phyloP scores from a whole-genome alignment of 2,113 vertebrate genomes.

The Oenanthe oenanthe region DNA sequence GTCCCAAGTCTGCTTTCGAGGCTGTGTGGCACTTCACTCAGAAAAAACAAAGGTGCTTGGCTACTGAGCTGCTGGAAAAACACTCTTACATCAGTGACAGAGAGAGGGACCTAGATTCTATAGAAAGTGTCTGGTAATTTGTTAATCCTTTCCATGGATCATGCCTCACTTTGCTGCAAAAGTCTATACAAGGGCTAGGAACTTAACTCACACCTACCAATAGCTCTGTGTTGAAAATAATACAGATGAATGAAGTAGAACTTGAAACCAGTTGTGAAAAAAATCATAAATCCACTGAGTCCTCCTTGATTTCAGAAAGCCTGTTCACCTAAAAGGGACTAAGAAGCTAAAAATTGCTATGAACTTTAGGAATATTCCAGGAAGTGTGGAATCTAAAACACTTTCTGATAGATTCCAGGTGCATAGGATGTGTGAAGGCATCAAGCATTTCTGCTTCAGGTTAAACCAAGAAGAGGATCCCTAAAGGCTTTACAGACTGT shows the following conservation, averaged over 20 bases:
- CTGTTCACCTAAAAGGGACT: background rate
- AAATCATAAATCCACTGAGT: rapidly evolving
- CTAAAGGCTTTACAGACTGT: background rate
- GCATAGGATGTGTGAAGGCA: background rate
- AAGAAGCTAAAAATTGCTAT: background rate
- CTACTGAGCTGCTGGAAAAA: background rate
- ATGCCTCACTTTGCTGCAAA: background rate
- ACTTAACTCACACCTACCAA: background rate
- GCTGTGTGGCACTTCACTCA: background rate
- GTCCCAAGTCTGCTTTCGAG: background rate
- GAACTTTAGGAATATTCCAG: background rate
- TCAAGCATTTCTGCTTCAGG: background rate
- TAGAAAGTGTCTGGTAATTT: background rate
- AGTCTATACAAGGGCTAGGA: background rate
- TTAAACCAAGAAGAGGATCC: background rate
- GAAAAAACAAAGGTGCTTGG: background rate
- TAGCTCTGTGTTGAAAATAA: background rate
- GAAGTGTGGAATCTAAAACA: background rate
- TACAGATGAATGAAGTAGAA: background rate
- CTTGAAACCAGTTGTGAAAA: background rate
- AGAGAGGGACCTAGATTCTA: background rate
- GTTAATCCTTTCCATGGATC: background rate
- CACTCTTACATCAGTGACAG: background rate
- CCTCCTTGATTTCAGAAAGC: background rate
- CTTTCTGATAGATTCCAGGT: background rate